Conservation (phyloP, 2,888 invertebrate genomes). For the Mantis religiosa region DNA sequence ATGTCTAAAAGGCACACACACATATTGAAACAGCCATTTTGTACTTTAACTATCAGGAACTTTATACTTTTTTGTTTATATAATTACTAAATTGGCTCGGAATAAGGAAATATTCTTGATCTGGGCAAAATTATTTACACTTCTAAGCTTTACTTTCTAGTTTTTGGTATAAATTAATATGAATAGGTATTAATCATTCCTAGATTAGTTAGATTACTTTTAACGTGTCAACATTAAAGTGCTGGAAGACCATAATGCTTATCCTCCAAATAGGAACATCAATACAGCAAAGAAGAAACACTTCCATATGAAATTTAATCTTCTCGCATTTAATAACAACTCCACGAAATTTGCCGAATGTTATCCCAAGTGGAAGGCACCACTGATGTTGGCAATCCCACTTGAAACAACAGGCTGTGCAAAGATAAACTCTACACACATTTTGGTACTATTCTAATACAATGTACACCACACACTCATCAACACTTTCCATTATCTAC, state of each 20-base stretch:
- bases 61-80: slow-evolving; percentile 24
- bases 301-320: background rate
- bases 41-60: slow-evolving; percentile 28
- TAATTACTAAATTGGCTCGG: slow-evolving; percentile 11
- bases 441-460: slow-evolving; percentile 10
- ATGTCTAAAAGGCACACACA: slow-evolving; percentile 27
- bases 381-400: background rate
- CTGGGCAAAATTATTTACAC: background rate
- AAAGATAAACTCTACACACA: slow-evolving; percentile 9
- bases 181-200: background rate
- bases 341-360: background rate
- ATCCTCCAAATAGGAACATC: background rate
- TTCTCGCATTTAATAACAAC: background rate
- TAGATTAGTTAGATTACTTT: background rate
- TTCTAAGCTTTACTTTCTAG: background rate
- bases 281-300: background rate
- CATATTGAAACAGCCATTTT: slow-evolving; percentile 5
- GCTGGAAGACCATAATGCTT: background rate
- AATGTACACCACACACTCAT: slow-evolving; percentile 10
- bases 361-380: background rate
- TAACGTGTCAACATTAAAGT: background rate
- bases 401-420: background rate
- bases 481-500: slow-evolving; percentile 11
- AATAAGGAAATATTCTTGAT: background rate
- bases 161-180: background rate